Evolutionary conservation across 2,113 vertebrate species (phyloP).

Genomic region (Nothobranchius kuhntae): DNA sequence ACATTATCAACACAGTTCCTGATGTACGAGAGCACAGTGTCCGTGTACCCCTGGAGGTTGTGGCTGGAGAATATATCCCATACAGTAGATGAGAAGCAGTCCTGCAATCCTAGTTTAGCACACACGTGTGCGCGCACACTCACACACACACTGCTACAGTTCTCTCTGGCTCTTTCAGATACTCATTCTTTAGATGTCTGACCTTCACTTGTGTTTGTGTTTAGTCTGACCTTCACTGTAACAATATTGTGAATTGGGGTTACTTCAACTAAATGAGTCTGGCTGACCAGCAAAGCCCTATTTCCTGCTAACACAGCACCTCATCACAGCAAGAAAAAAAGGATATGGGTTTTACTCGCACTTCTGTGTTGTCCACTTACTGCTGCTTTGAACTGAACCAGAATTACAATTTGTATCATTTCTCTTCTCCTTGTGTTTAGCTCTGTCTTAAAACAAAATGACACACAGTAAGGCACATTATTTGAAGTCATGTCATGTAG

Average conservation of each 20-base stretch:
- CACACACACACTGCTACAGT: too few relatives aligned
- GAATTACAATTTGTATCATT: neutral
- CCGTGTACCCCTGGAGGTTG: too few relatives aligned
- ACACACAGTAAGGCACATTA: neutral
- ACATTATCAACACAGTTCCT: too few relatives aligned
- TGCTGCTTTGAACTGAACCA: slow-evolving; percentile 21
- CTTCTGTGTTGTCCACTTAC: slow-evolving; percentile 22
- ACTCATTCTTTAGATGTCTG: slow-evolving; percentile 20
- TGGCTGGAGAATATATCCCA: too few relatives aligned
- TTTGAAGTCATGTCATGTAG: neutral
- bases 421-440: neutral
- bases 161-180: slow-evolving; percentile 16
- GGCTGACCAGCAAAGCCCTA: slow-evolving; percentile 59
- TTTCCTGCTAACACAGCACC: slow-evolving; percentile 63
- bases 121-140: too few relatives aligned
- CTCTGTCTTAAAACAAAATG: too few relatives aligned
- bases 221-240: slow-evolving; percentile 61
- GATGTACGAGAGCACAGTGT: too few relatives aligned
- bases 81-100: too few relatives aligned
- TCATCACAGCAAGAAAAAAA: slow-evolving; percentile 62
- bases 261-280: slow-evolving; percentile 51
- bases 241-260: slow-evolving; percentile 73
- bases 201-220: slow-evolving; percentile 23
- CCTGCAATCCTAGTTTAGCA: too few relatives aligned
- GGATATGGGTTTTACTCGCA: slow-evolving; percentile 49